Base-by-base conservation (phyloP, 1,140 invertebrate species). In the Colletes gigas region DNA sequence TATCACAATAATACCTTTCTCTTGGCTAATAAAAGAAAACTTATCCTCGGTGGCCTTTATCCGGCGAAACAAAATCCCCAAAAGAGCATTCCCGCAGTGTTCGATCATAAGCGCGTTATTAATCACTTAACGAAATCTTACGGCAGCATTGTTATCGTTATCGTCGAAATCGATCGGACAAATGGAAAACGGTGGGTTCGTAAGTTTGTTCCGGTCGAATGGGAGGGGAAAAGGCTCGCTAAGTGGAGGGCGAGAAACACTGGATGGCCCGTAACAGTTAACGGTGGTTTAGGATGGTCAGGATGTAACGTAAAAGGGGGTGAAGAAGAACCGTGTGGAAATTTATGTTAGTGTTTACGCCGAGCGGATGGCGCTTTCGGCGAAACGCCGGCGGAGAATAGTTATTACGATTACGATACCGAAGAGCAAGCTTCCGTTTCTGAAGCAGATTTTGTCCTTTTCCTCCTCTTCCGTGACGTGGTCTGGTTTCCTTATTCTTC, bases 291-390 rank as follows among this genome's bases (percentile, higher is more conserved):
- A 63, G 75, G 72, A 86, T 55, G 82, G 86, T 30, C 70, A 74
- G 80, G 47, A 69, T 55, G 76, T 83, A 84, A 77, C 52, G 78
- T 50, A 63, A 76, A 79, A 59, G 69, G 50, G 62, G 72, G 52
- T 44, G 52, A 39, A 67, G 44, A 68, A 69, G 66, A 52, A 78
- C 82, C 68, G 78, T 73, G 86, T 70, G 65, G 76, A 85, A 91
- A 92, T 92, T 92, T 92, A 92, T 89, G 86, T 85, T 41, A 76
- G 82, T 90, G 89, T 92, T 92, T 91, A 89, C 87, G 82, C 78
- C 67, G 57, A 84, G 82, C 85, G 70, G 88, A 88, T 72, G 78
- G 77, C 82, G 74, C 63, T 66, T 54, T 39, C 52, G 47, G 81
- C 41, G 59, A 74, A 81, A 68, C 70, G 47, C 72, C 39, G 71